Conservation (phyloP, 1,140 invertebrate genomes). For the Centruroides sculpturatus region DNA sequence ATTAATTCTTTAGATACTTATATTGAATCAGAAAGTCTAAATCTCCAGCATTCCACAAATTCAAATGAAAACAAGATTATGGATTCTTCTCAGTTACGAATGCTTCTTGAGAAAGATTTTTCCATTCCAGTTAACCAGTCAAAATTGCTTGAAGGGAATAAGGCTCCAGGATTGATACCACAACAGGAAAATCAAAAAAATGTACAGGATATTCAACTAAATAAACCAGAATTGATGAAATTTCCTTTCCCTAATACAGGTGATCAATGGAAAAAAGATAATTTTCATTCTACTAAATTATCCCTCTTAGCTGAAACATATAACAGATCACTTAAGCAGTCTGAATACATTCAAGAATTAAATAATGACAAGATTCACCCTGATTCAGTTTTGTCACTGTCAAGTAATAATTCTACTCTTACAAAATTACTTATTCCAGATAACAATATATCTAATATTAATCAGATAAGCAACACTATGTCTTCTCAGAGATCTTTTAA, state of each 20-base stretch:
- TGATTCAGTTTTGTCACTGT: background rate
- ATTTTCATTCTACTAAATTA: background rate
- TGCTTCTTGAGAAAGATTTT: constrained; percentile 52
- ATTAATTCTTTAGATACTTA: background rate
- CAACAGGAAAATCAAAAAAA: background rate
- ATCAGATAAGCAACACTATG: constrained; percentile 35
- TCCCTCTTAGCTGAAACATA: background rate
- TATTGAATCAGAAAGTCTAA: background rate
- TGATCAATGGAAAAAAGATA: background rate
- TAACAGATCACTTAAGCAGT: background rate
- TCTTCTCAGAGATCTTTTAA: constrained; percentile 46
- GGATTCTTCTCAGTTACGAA: constrained; percentile 52
- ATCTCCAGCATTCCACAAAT: background rate
- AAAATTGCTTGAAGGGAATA: background rate
- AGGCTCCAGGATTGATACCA: background rate
- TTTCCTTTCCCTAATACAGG: background rate
- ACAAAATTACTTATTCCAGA: background rate
- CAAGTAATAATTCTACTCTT: background rate
- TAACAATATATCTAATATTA: constrained; percentile 9
- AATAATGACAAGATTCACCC: background rate
- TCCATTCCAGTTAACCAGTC: background rate
- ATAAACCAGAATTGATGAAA: background rate
- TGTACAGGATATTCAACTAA: background rate
- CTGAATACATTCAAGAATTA: background rate
- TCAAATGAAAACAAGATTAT: background rate